Base-by-base conservation (phyloP, 1,140 invertebrate genomes). In the Himalopsyche phryganea region DNA sequence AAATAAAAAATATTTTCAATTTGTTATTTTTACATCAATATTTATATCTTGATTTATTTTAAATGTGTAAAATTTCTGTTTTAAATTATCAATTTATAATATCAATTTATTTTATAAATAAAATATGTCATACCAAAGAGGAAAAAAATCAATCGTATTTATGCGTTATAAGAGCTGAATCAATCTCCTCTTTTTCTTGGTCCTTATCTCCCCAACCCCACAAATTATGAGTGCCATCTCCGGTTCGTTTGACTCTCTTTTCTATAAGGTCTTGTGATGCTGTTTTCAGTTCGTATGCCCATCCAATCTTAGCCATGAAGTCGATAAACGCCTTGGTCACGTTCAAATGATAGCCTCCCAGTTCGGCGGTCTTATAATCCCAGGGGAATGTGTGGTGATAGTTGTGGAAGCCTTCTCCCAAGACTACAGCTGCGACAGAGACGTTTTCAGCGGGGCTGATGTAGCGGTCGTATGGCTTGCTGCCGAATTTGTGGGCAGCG, bases 381-480 rank as follows among this genome's bases (percentile, higher is more conserved):
- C 92, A 92, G 0, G 96, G 96, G 77, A 98, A 98, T 0, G 90
- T 88, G 76, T 98, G 94, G 70, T 98, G 94, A 73, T 96, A 98
- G 74, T 97, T 97, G 70, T 97, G 94, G 85, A 92, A 96, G 1
- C 92, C 93, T 76, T 94, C 90, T 0, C 90, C 91, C 4, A 90
- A 72, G 1, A 89, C 86, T 41, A 87, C 79, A 0, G 89, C 51
- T 0, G 89, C 80, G 0, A 92, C 89, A 0, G 79, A 71, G 5
- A 77, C 71, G 66, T 91, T 91, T 71, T 93, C 83, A 0, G 85
- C 71, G 1, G 90, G 88, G 66, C 83, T 87, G 52, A 89, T 89
- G 58, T 80, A 71, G 83, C 80, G 71, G 68, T 89, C 85, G 66
- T 86, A 90, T 0, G 86, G 86, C 66, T 78, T 75, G 48, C 71